Evolutionary conservation across 2,113 vertebrate species (phyloP).

Genomic region (Stegastes partitus): DNA sequence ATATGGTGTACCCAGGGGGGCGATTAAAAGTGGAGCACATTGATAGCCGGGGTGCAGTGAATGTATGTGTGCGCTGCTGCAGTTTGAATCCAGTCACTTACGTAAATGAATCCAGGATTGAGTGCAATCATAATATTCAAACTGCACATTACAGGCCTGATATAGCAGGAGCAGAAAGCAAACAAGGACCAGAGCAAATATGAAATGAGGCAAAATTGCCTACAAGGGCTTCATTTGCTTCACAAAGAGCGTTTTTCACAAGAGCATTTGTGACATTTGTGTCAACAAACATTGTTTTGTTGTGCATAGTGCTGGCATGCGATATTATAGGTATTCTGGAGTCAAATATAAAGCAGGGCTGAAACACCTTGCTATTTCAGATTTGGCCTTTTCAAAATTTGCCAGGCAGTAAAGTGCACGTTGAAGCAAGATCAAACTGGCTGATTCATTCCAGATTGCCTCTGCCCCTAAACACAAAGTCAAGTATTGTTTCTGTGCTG

Average conservation of each 20-base stretch:
- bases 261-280: slow-evolving; percentile 43
- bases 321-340: slow-evolving; percentile 31
- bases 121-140: slow-evolving; percentile 65
- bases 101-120: slow-evolving; percentile 62
- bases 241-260: slow-evolving; percentile 62
- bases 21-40: slow-evolving; percentile 70
- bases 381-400: slow-evolving; percentile 46
- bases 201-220: slow-evolving; percentile 61
- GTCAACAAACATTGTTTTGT: slow-evolving; percentile 48
- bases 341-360: slow-evolving; percentile 35
- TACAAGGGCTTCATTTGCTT: slow-evolving; percentile 70
- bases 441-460: slow-evolving; percentile 50
- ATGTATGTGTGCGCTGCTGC: slow-evolving; percentile 61
- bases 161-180: slow-evolving; percentile 45
- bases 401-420: slow-evolving; percentile 20
- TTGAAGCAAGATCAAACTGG: slow-evolving; percentile 39
- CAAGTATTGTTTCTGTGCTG: slow-evolving; percentile 56
- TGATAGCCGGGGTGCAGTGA: slow-evolving; percentile 56
- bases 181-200: slow-evolving; percentile 60
- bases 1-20: slow-evolving; percentile 70
- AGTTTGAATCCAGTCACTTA: slow-evolving; percentile 73
- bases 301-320: slow-evolving; percentile 33
- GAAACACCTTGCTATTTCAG: slow-evolving; percentile 29
- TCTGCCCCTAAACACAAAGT: slow-evolving; percentile 52
- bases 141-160: slow-evolving; percentile 68